Percentiles rank a stretch among this genome's conserved stretches.
Evolutionary conservation across 2,888 invertebrate species (phyloP).

Genomic region (Caradrina clavipalpis): DNA sequence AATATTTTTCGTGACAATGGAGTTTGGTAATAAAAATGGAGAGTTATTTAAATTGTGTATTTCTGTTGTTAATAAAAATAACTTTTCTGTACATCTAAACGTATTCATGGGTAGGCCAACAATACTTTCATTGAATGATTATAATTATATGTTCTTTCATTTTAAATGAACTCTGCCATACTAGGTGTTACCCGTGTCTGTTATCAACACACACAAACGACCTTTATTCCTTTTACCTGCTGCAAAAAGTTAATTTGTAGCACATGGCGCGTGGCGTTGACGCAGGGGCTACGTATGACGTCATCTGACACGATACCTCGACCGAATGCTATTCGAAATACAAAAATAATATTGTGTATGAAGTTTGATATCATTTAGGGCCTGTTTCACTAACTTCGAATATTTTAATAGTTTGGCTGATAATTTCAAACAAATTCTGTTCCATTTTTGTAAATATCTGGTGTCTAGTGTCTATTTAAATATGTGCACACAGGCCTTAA

Average conservation of each 20-base stretch:
- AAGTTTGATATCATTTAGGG: neutral
- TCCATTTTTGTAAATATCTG: no score
- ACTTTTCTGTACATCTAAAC: neutral
- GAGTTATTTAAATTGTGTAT: neutral
- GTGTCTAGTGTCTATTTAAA: no score
- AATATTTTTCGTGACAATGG: neutral
- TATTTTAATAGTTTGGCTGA: no score
- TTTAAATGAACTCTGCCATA: neutral
- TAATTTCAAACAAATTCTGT: no score
- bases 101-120: neutral
- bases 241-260: conserved; percentile 51
- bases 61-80: neutral
- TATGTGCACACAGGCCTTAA: no score
- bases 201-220: conserved; percentile 1
- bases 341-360: neutral
- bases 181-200: conserved; percentile 6
- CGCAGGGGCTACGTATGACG: conserved; percentile 26
- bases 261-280: conserved; percentile 46
- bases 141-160: neutral
- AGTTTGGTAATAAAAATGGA: neutral
- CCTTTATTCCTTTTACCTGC: conserved; percentile 39
- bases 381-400: no score
- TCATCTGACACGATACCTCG: conserved; percentile 32
- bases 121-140: neutral
- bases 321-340: conserved; percentile 3